These are phyloP conservation scores for Seira ritae DNA, from an alignment of 2,888 invertebrate genomes.

Conservation along the genomic window DNA sequence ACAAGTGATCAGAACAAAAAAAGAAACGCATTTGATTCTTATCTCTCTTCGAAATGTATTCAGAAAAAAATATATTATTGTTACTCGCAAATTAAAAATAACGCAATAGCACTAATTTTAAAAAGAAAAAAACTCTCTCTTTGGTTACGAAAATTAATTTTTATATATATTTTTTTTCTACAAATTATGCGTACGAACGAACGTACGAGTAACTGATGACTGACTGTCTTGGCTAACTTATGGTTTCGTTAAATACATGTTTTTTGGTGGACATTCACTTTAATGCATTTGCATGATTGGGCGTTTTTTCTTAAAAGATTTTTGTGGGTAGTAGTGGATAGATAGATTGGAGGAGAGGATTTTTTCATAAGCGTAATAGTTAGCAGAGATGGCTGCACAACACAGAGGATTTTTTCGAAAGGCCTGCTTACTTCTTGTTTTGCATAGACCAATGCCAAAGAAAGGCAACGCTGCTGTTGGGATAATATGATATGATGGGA, in stretches of 20 bases:
- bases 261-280: slow-evolving; percentile 51
- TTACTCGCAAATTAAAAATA: slow-evolving; percentile 10
- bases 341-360: not conserved
- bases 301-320: slow-evolving; percentile 32
- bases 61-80: slow-evolving; percentile 11
- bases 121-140: slow-evolving; percentile 31
- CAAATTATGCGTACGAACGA: slow-evolving; percentile 9
- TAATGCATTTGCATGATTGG: slow-evolving; percentile 52
- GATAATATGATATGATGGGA: too few species aligned
- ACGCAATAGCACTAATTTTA: slow-evolving; percentile 16
- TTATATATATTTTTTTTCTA: not conserved
- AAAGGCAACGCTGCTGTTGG: slow-evolving; percentile 25
- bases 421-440: slow-evolving; percentile 16
- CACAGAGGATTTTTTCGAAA: slow-evolving; percentile 34
- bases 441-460: slow-evolving; percentile 47
- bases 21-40: slow-evolving; percentile 1
- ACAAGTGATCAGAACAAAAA: not conserved
- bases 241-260: slow-evolving; percentile 16
- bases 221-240: slow-evolving; percentile 16
- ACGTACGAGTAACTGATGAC: slow-evolving; percentile 13
- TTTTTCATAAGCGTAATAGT: slow-evolving; percentile 16
- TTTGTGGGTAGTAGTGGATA: slow-evolving; percentile 3
- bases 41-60: not conserved
- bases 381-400: not conserved
- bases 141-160: slow-evolving; percentile 15